Base-by-base conservation (phyloP, 2,888 invertebrate species). In the Pherbina coryleti region DNA sequence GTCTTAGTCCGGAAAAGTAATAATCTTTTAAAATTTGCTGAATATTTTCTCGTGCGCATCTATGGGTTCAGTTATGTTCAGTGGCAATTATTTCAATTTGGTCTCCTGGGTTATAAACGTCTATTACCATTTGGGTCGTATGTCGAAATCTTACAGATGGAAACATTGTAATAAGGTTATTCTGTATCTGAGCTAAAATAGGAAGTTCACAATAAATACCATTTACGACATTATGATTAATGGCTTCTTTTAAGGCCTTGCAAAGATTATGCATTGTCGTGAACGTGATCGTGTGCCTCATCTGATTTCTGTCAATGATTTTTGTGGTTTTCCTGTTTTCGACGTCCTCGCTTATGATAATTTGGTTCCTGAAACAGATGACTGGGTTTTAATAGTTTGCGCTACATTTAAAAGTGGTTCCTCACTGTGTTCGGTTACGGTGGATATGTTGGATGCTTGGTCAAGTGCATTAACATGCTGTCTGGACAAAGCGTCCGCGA, bases 341-440 rank as follows among this genome's bases (percentile, higher is more conserved):
- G 66, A 76, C 69, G 72, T 79, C 75, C 69, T 79, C 78, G 34
- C 79, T 51, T 75, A 76, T 75, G n/a, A 66, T 73, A 14, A 76
- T 37, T 37, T 37, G 37, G 37, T 37, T 37, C 8, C 8, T 37
- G 37, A 37, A 37, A 37, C 37, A 37, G 37, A 7, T 37, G 37
- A 37, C 37, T 37, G 37, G 37, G 37, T 37, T 37, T 37, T 37
- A 37, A 37, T 37, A 4, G 37, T 37, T 37, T 37, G 55, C n/a
- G 17, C 22, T 55, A 22, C 22, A 55, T 19, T 19, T 22, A n/a
- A 19, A n/a, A 55, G 22, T 55, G 55, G 17, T 55, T 55, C 55
- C 8, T 19, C 55, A 19, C 55, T 55, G 5, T 19, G n/a, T 22
- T 55, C 55, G 55, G 55, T 19, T n/a, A 8, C 55, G 19, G 55